Evolutionary conservation across 2,888 invertebrate genomes (phyloP).

Genomic region (Eueremaeus valkanovi): DNA sequence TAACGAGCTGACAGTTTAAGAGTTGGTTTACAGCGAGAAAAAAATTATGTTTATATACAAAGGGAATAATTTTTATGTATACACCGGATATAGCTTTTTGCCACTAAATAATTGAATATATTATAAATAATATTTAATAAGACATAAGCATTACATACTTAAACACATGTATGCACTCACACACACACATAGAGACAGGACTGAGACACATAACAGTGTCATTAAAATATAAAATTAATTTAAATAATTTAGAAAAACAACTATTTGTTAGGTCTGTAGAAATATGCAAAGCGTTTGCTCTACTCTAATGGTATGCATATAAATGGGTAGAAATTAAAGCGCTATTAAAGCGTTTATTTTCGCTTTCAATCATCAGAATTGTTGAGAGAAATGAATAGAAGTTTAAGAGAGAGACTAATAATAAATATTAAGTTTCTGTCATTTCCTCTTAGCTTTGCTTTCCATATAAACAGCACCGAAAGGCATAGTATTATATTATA

Average conservation of each 20-base stretch:
- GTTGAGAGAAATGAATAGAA: background rate
- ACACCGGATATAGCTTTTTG: background rate
- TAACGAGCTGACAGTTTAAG: no score
- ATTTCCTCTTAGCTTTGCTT: background rate
- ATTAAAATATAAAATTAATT: background rate
- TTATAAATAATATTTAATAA: conserved; percentile 22
- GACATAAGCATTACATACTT: background rate
- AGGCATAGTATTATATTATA: no score
- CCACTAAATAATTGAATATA: background rate
- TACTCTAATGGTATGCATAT: background rate
- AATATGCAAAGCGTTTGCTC: background rate
- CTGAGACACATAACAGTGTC: background rate
- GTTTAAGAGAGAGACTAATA: background rate
- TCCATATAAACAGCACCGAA: background rate
- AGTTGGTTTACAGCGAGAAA: no score
- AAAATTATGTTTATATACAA: no score
- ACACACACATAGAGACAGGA: background rate
- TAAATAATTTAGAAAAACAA: no score
- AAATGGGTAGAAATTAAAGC: background rate
- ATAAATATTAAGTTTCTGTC: background rate
- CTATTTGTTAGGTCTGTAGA: no score
- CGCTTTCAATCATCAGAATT: background rate
- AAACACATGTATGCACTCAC: no score
- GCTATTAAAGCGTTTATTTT: background rate
- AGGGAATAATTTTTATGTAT: background rate